Evolutionary conservation across 2,797 vertebrate species (phyloP), one percentile per base, ranked within the genome.

Genomic region (Notoglanidium macrostoma): DNA sequence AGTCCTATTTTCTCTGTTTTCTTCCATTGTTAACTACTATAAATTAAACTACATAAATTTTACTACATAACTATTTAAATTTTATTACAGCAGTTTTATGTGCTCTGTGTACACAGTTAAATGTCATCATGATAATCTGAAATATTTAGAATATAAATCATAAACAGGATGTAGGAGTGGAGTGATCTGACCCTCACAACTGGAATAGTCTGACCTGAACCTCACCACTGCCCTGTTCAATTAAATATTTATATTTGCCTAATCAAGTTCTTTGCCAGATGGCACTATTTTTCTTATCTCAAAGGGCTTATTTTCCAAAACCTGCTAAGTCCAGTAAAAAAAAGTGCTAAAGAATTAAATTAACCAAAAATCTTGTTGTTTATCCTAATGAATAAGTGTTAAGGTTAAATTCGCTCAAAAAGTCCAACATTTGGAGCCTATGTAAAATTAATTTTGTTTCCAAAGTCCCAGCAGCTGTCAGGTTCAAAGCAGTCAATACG

Each of bases 221-320:
- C 14, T 46, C 32, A 81, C 23, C 79, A 61, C 35, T 67, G 59
- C 23, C 40, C 80, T 82, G 80, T 82, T 82, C 1, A 51, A 29
- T 81, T n/a, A 63, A 81, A 82, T 61, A 82, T 82, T 63, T 49
- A 65, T 65, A 82, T 46, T 65, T 67, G 61, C 59, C 21, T 80
- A 35, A 80, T 26, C 49, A 55, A 29, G 12, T 77, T 55, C 0
- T 55, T 29, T 54, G 26, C 74, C 74, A 77, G 46, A 77, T 54
- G 26, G 5, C 49, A 79, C 3, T 3, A 59, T 21, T 40, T 78
- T 32, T 26, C 35, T 35, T 35, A 35, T 35, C 2, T 35, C 35
- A 35, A 35, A 35, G 35, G 35, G 35, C 35, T 35, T 2, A 35
- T 35, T 35, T 35, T 35, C 35, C 35, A 35, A 35, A 35, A 35